Conservation (phyloP, 2,113 vertebrate genomes). For the Entomyzon cyanotis region DNA sequence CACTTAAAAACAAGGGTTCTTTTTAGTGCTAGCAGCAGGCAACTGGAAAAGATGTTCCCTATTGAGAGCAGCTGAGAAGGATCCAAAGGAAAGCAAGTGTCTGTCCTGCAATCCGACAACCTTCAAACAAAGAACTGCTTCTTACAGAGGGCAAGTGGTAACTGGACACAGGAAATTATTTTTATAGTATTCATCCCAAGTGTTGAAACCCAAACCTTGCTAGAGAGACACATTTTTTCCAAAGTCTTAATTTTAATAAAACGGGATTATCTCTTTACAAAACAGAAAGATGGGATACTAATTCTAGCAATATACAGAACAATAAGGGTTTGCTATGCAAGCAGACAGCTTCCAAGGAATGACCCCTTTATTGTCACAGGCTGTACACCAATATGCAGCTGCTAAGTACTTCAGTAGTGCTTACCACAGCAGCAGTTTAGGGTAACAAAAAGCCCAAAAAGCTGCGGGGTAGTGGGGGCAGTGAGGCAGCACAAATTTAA, state of each 20-base stretch:
- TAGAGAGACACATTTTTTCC: neutral
- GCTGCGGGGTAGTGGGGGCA: rapidly evolving
- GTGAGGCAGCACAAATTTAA: neutral
- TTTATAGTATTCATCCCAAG: neutral
- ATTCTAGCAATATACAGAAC: neutral
- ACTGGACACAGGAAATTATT: neutral
- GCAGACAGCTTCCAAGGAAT: neutral
- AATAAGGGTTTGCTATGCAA: neutral
- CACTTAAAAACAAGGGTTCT: neutral
- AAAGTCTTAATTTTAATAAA: neutral
- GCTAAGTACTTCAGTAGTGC: neutral
- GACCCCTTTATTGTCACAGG: neutral
- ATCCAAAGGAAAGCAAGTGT: neutral
- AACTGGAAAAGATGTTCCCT: neutral
- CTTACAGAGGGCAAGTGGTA: neutral
- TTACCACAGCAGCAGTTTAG: neutral
- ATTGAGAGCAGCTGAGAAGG: neutral
- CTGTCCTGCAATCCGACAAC: neutral
- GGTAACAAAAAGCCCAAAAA: neutral
- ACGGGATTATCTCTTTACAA: neutral
- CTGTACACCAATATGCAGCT: neutral
- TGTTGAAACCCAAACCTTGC: neutral
- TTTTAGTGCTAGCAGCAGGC: neutral
- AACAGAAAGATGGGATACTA: neutral
- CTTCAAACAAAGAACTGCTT: neutral